These are phyloP conservation scores for Plusia festucae DNA, from an alignment of 2,888 invertebrate species.

Conservation along the genomic window DNA sequence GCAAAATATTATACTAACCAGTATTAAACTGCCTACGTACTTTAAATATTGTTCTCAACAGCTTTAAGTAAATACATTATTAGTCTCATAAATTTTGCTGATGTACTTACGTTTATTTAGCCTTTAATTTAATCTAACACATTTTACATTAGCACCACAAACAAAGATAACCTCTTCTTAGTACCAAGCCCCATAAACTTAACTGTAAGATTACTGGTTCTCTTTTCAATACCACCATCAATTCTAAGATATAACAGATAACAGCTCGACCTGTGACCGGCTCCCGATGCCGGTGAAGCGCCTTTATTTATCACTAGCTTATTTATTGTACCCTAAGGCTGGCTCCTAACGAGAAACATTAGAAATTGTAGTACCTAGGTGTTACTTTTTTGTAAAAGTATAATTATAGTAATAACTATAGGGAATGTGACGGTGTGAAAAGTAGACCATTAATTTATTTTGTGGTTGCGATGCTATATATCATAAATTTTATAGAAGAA, in stretches of 20 bases:
- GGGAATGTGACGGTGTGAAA: not conserved
- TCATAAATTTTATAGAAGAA: too few relatives aligned
- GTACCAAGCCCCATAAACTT: not conserved
- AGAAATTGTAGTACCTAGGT: not conserved
- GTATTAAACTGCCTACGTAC: too few relatives aligned
- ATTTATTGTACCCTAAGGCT: constrained; percentile 48
- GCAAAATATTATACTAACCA: too few relatives aligned
- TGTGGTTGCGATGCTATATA: not conserved
- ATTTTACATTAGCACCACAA: too few relatives aligned
- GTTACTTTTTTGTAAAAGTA: not conserved
- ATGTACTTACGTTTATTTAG: too few relatives aligned
- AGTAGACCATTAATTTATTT: not conserved
- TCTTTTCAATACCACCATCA: constrained; percentile 48
- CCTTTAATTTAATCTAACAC: too few relatives aligned
- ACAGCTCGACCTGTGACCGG: constrained; percentile 66
- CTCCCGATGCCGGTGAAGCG: constrained; percentile 55
- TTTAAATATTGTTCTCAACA: too few relatives aligned
- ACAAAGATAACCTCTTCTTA: too few relatives aligned
- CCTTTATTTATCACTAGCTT: constrained; percentile 59
- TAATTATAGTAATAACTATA: not conserved
- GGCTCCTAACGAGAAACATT: constrained; percentile 19
- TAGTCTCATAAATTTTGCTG: too few relatives aligned
- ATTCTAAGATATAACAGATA: constrained; percentile 67
- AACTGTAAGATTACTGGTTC: constrained; percentile 38
- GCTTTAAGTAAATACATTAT: too few relatives aligned